phyloP scores from a whole-genome alignment of 2,113 vertebrate genomes.

The Todiramphus chloris region DNA sequence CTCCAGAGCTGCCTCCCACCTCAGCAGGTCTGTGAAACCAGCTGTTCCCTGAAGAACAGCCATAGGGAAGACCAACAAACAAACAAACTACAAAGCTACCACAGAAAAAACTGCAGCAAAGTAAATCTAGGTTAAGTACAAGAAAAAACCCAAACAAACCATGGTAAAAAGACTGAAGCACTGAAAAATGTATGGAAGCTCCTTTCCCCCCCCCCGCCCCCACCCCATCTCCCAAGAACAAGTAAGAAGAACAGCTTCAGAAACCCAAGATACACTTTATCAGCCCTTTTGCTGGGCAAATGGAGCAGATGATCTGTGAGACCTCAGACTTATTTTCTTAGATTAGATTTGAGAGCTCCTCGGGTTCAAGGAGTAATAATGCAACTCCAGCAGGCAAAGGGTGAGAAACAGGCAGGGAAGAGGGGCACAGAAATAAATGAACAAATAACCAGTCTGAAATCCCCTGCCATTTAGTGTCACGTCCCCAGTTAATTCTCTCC shows the following conservation, averaged over 20 bases:
- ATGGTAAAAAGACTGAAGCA: background rate
- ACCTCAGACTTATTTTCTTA: background rate
- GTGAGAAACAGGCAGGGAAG: background rate
- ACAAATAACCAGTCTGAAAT: background rate
- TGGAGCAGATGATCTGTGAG: background rate
- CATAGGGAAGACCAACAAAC: background rate
- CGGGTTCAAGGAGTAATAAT: background rate
- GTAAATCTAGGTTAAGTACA: background rate
- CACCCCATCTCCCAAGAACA: background rate
- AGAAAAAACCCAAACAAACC: background rate
- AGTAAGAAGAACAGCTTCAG: background rate
- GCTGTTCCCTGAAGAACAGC: background rate
- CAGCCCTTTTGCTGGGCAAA: background rate
- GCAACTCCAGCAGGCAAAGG: background rate
- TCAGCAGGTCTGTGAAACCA: background rate
- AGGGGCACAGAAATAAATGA: background rate
- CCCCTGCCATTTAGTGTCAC: background rate
- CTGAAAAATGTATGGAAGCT: background rate
- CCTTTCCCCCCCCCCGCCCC: too few species aligned
- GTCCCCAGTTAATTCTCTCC: background rate
- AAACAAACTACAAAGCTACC: too few species aligned
- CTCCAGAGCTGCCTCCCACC: background rate
- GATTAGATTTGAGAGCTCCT: background rate
- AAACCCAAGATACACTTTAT: background rate
- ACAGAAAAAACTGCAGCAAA: background rate